Evolutionary conservation across 2,888 invertebrate species (phyloP), one percentile per base, ranked within the genome.

Genomic region (Melieria crassipennis): DNA sequence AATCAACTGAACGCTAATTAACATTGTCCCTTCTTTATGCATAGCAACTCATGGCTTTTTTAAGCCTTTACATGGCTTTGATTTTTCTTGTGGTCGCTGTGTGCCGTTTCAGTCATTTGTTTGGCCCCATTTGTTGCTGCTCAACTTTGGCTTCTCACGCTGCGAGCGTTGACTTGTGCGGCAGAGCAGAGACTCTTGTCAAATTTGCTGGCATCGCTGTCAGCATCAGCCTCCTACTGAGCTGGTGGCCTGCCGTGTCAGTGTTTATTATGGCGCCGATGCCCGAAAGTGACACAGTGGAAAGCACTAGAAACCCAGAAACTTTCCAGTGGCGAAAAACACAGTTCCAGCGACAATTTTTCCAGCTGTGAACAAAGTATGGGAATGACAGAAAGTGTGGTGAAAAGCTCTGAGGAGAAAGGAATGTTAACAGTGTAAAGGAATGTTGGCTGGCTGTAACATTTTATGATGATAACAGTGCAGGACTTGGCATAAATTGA

Each of bases 221-320:
- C 30, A 63, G 57, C 69, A 69, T 52, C 69, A 63, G 63, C n/a
- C 69, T 63, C 69, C 69, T 69, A 69, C 63, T 69, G 69, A 69
- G 69, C 57, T 47, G 7, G 10, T 30, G 2, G 30, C 30, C 30
- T 30, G 30, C 30, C 30, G 30, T 30, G 30, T 30, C 30, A 30
- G 30, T 30, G 30, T 30, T 30, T 30, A 30, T 30, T 30, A 30
- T 30, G 30, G 30, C 30, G 30, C 30, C 30, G 30, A 30, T 30
- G 30, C 30, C 3, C 30, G 3, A 30, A 30, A 30, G 30, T 30
- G 30, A 30, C 1, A 30, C 30, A 30, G 30, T 30, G 30, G 30
- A 30, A 30, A 30, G 30, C 30, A 2, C 30, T 3, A 30, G 30
- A 30, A 30, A 30, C 30, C 30, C 30, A 30, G 3, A 30, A 30